phyloP scores from a whole-genome alignment of 1,140 invertebrate genomes.

The Scaptomyza graminum region DNA sequence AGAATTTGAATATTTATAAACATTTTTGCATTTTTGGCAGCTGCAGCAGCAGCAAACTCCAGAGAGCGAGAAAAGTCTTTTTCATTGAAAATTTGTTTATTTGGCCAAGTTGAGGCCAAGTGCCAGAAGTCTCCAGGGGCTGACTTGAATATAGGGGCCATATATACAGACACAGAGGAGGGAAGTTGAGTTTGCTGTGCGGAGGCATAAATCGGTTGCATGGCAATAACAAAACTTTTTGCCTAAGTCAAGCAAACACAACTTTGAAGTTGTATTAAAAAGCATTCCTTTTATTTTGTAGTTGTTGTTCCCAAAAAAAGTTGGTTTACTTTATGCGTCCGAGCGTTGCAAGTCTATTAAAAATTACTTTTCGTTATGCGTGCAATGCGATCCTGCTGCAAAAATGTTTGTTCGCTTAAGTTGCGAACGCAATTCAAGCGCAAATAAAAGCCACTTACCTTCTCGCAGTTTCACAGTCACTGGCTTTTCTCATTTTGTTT shows the following conservation, averaged over 20 bases:
- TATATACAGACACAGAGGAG: background rate
- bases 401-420: constrained; percentile 14
- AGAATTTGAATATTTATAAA: constrained; percentile 81
- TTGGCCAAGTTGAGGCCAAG: constrained; percentile 55
- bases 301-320: constrained; percentile 41
- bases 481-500: background rate
- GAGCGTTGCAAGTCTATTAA: constrained; percentile 71
- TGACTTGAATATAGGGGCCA: background rate
- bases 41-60: constrained; percentile 9
- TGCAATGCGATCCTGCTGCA: background rate
- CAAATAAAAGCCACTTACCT: constrained; percentile 13
- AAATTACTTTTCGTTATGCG: constrained; percentile 56
- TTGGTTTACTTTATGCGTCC: constrained; percentile 63
- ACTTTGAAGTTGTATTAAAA: constrained; percentile 76
- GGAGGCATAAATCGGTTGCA: constrained; percentile 2
- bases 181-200: background rate
- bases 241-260: constrained; percentile 73
- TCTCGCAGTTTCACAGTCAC: constrained; percentile 21
- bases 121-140: constrained; percentile 58
- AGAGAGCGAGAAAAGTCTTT: constrained; percentile 46
- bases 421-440: constrained; percentile 13
- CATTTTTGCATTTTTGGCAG: constrained; percentile 75
- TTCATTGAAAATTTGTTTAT: constrained; percentile 81
- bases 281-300: constrained; percentile 29
- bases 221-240: constrained; percentile 62